Percentiles rank a stretch among this genome's conserved stretches.
These are phyloP conservation scores for Phorcus lineatus DNA, from an alignment of 2,888 invertebrate species.

Conservation along the genomic window DNA sequence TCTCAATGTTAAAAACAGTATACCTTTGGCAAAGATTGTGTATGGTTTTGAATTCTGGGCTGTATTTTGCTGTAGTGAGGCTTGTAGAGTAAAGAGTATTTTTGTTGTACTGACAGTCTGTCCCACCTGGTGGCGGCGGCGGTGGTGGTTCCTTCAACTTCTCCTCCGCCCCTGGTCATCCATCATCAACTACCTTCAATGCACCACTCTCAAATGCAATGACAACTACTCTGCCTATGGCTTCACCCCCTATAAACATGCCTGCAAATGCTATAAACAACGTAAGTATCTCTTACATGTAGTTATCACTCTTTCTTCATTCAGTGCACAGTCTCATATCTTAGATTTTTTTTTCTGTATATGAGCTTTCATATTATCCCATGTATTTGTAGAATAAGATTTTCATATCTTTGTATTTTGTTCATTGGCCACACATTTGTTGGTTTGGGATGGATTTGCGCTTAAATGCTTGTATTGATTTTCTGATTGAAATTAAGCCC, in stretches of 20 bases:
- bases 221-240: slow-evolving; percentile 44
- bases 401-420: background rate
- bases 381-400: background rate
- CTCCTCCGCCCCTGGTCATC: slow-evolving; percentile 43
- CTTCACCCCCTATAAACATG: slow-evolving; percentile 51
- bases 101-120: slow-evolving; percentile 29
- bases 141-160: slow-evolving; percentile 51
- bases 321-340: background rate
- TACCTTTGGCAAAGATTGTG: too few species aligned
- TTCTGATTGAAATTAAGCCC: too few species aligned
- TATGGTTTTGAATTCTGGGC: too few species aligned
- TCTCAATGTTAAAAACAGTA: too few species aligned
- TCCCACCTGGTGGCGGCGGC: slow-evolving; percentile 43
- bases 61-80: background rate
- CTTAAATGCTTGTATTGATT: too few species aligned
- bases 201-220: slow-evolving; percentile 33
- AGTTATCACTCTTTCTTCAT: background rate
- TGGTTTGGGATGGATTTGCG: too few species aligned
- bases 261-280: slow-evolving; percentile 48
- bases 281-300: slow-evolving; percentile 47
- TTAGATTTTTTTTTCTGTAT: background rate
- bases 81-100: slow-evolving; percentile 7
- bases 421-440: background rate
- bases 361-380: background rate
- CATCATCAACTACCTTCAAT: slow-evolving; percentile 46